Base-by-base conservation (phyloP, 2,888 invertebrate genomes). In the Cyclophora albipunctata region DNA sequence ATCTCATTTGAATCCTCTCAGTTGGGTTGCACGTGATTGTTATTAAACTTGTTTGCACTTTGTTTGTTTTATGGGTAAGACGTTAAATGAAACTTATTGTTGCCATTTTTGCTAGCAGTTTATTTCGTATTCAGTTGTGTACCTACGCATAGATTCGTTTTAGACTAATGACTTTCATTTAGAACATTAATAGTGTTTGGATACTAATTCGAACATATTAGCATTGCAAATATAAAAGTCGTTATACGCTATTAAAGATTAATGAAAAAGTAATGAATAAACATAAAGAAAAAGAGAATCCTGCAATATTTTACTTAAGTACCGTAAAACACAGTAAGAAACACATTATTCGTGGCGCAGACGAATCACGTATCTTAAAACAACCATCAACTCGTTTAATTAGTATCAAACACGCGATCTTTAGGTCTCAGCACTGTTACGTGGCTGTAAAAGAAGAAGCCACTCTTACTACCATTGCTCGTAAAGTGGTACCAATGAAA, bases 401-500 rank as follows among this genome's bases (percentile, higher is more conserved):
- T 86, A 83, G 78, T 75, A 71, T 66, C 71, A 75, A 84, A 79
- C 85, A 87, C 75, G 83, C 82, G 76, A 85, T 80, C 77, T 79
- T 70, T 57, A 67, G 66, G 64, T 72, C 71, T 67, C 61, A 74
- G 71, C 73, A 79, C 81, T 63, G 81, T 81, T 83, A 78, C 33
- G 4, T 34, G 55, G 63, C 59, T 62, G 59, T 70, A 77, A 79
- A 81, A 75, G 67, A 75, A 73, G 74, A 81, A 79, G 73, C 73
- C 72, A 68, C 65, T 72, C 80, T 78, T 78, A 75, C 37, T 5
- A 70, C 72, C 63, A 67, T 69, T 63, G 73, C 69, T 82, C 84
- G 81, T 87, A 84, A 87, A 85, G 73, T 73, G 78, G 77, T 60
- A 73, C 79, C 80, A 81, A 82, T 84, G 84, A 85, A 84, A 83